These are phyloP conservation scores for Catagonus wagneri DNA, from an alignment of 2,113 vertebrate species.

Conservation along the genomic window DNA sequence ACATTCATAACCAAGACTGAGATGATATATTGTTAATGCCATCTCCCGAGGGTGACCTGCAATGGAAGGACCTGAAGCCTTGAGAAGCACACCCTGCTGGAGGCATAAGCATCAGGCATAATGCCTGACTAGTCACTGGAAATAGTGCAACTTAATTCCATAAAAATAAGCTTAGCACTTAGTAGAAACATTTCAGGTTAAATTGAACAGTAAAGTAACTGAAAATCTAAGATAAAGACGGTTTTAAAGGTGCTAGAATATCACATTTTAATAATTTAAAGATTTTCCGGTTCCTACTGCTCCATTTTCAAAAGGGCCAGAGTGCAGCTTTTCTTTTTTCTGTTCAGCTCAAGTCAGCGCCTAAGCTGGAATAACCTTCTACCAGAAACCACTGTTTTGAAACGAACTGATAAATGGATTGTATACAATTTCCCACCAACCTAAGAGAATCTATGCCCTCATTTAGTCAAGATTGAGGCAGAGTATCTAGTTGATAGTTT, in stretches of 20 bases:
- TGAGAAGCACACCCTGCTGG: not conserved
- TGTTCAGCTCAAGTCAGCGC: constrained; percentile 67
- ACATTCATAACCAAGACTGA: not conserved
- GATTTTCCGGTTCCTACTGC: constrained; percentile 68
- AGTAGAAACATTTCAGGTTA: constrained; percentile 12
- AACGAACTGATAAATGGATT: not conserved
- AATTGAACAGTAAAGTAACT: not conserved
- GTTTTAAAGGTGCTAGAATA: not conserved
- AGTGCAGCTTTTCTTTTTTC: constrained; percentile 45
- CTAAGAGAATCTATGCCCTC: not conserved
- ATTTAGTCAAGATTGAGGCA: constrained; percentile 38
- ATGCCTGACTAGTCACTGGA: not conserved
- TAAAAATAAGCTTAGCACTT: constrained; percentile 38
- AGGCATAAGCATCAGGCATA: not conserved
- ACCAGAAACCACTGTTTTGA: not conserved
- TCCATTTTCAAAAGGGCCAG: constrained; percentile 79
- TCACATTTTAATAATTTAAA: not conserved
- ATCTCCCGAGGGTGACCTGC: not conserved
- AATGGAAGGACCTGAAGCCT: not conserved
- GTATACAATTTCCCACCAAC: constrained; percentile 7
- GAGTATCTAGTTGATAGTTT: not conserved
- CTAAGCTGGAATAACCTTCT: constrained; percentile 47
- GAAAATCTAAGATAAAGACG: constrained; percentile 46
- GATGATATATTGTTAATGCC: not conserved
- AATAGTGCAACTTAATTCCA: constrained; percentile 32